phyloP scores from a whole-genome alignment of 2,888 invertebrate species.

The Tortrix viridana region DNA sequence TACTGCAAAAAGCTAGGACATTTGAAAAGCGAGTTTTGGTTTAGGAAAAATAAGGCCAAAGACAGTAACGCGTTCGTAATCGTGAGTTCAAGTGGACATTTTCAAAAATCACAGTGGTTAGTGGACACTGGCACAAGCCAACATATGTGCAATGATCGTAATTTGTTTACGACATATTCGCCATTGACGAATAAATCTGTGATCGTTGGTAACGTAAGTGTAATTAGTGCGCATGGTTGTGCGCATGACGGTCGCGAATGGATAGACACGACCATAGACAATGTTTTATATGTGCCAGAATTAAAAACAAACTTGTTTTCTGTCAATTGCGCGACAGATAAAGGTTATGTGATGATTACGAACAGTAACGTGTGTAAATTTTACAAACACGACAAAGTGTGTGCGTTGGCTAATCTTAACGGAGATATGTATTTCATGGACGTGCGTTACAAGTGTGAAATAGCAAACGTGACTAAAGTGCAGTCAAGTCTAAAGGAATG shows the following conservation, averaged over 20 bases:
- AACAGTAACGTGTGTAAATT: conserved; percentile 35
- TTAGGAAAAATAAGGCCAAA: conserved; percentile 26
- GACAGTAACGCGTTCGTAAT: conserved; percentile 42
- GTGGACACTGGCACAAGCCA: conserved; percentile 44
- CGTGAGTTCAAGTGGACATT: conserved; percentile 10
- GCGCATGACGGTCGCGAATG: conserved; percentile 44
- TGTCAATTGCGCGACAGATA: conserved; percentile 39
- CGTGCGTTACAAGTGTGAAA: too few species aligned
- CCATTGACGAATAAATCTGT: conserved; percentile 29
- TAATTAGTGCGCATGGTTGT: conserved; percentile 38
- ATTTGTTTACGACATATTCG: conserved; percentile 40
- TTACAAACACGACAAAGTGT: conserved; percentile 14
- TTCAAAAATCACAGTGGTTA: conserved; percentile 41
- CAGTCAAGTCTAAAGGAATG: too few species aligned
- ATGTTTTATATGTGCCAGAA: conserved; percentile 44
- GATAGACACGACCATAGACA: conserved; percentile 44
- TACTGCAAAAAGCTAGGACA: conserved; percentile 40
- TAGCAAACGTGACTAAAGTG: too few species aligned
- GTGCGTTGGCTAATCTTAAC: conserved; percentile 13
- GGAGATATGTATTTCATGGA: conserved; percentile 25
- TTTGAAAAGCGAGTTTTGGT: conserved; percentile 33
- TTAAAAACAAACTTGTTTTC: conserved; percentile 44
- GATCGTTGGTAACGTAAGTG: conserved; percentile 41
- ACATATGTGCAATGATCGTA: conserved; percentile 43
- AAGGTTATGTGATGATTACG: conserved; percentile 44